These are phyloP conservation scores for Girardinus metallicus DNA, from an alignment of 2,797 vertebrate species.

Conservation along the genomic window DNA sequence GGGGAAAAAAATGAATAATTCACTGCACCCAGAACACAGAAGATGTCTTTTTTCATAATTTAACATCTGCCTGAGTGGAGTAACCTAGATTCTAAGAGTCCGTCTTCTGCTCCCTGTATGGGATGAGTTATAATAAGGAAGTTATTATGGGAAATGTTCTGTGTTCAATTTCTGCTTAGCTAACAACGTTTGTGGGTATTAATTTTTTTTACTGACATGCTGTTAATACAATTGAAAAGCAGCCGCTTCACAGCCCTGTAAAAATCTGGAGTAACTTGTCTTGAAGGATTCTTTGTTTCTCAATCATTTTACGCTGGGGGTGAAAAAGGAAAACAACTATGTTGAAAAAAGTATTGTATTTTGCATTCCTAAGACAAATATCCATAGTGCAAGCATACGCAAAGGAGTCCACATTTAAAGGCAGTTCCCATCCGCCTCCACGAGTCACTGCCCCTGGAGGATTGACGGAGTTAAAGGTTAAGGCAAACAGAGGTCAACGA, in stretches of 20 bases:
- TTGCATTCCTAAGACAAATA: neutral
- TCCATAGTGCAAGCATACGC: neutral
- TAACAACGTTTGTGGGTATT: neutral
- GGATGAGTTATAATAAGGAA: neutral
- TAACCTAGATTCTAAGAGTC: slow-evolving; percentile 37
- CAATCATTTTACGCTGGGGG: neutral
- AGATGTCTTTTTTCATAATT: slow-evolving; percentile 50
- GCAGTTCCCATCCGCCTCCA: neutral
- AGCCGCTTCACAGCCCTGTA: neutral
- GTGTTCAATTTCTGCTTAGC: neutral
- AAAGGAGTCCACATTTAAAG: neutral
- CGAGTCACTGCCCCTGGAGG: neutral
- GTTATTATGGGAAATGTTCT: neutral
- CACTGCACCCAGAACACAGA: slow-evolving; percentile 33
- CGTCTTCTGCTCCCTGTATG: neutral
- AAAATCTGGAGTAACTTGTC: neutral
- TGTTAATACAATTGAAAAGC: neutral
- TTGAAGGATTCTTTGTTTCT: neutral
- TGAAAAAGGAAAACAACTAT: neutral
- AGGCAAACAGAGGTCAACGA: neutral
- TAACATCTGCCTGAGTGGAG: slow-evolving; percentile 31
- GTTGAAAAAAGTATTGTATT: neutral
- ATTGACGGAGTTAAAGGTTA: neutral
- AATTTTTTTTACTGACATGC: neutral
- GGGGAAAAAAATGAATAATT: slow-evolving; percentile 50